Base-by-base conservation (phyloP, 2,797 vertebrate species). In the Phataginus tricuspis region DNA sequence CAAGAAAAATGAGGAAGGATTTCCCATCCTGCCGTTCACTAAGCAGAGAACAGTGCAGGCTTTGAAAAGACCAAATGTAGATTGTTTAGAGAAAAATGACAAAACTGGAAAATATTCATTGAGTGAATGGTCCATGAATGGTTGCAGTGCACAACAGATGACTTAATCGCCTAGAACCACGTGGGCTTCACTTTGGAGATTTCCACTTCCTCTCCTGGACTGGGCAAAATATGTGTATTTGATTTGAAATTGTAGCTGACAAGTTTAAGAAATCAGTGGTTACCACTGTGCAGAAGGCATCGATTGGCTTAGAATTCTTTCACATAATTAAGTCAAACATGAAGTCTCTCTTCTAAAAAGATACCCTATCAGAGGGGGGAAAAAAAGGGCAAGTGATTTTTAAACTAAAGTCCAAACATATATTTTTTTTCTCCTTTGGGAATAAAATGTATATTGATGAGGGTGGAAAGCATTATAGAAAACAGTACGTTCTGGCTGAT, bases 71-170 rank as follows among this genome's bases (percentile, higher is more conserved):
- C 97, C 96, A 92, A 86, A 89, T 85, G 95, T 91, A 96, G 97
- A 97, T 92, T 98, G 96, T 94, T 97, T 96, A 97, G 96, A 98
- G 95, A 98, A 90, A 98, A 71, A 96, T 98, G 97, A 98, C 98
- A 98, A 97, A 98, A 98, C 96, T 97, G 98, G 86, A 93, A 97
- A 97, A 96, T 53, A 93, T 84, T 97, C 96, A 5, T 71, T 85
- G 94, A 98, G 97, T 95, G 95, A 97, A 66, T 64, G 72, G 86
- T 68, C 49, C 59, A 39, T 16, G 77, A 29, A 53, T 18, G 55
- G 69, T 7, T 37, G 19, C 86, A 27, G 94, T 57, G 87, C 96
- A 97, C 69, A 80, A 69, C 6, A 4, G 39, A 84, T 94, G 79
- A 59, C 90, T 96, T 93, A 94, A 95, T 90, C 51, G 84, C 27